phyloP scores from a whole-genome alignment of 2,888 invertebrate genomes.

The Drosophila formosana region DNA sequence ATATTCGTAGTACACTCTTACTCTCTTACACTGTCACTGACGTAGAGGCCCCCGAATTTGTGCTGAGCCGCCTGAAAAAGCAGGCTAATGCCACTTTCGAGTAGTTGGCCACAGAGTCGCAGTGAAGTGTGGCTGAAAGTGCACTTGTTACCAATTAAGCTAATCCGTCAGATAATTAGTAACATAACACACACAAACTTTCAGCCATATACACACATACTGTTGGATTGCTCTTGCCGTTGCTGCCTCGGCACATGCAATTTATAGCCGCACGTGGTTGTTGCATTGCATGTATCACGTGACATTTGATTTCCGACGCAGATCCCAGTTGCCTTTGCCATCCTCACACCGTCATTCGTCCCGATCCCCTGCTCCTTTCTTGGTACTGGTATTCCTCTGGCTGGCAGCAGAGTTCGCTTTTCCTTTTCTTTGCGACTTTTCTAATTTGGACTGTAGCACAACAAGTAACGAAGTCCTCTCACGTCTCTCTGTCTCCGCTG shows the following conservation, averaged over 20 bases:
- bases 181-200: conserved; percentile 70
- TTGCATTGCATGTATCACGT: conserved; percentile 80
- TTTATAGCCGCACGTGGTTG: conserved; percentile 79
- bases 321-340: conserved; percentile 34
- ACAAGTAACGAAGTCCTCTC: conserved; percentile 74
- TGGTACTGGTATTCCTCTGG: conserved; percentile 23
- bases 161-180: conserved; percentile 85
- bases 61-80: conserved; percentile 56
- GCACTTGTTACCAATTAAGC: conserved; percentile 84
- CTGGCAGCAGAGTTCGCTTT: conserved; percentile 61
- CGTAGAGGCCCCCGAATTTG: conserved; percentile 51
- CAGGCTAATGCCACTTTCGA: conserved; percentile 81
- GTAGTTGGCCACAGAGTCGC: conserved; percentile 73
- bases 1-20: conserved; percentile 19
- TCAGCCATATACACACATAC: conserved; percentile 26
- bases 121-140: conserved; percentile 78
- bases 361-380: not conserved
- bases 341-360: not conserved
- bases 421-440: conserved; percentile 78
- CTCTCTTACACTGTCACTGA: conserved; percentile 11
- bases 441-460: conserved; percentile 77
- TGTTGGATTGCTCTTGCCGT: conserved; percentile 40
- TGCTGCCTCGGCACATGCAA: conserved; percentile 70
- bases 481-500: conserved; percentile 4
- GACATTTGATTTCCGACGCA: conserved; percentile 81